Percentiles rank a stretch among this genome's conserved stretches.
Conservation (phyloP, 2,797 vertebrate species). For the Argentina silus region DNA sequence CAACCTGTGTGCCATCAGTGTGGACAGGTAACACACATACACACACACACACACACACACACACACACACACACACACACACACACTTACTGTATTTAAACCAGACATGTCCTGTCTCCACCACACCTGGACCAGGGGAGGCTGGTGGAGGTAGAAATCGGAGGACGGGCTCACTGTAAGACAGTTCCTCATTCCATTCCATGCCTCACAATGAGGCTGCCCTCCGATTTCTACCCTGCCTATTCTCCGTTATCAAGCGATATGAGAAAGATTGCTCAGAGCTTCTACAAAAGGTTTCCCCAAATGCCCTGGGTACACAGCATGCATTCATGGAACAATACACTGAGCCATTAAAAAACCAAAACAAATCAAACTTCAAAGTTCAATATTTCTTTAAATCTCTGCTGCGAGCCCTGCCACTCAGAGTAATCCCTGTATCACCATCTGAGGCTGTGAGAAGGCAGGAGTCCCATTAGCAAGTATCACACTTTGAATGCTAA, state of each 20-base stretch:
- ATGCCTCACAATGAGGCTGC: too few species aligned
- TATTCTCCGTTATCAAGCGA: too few species aligned
- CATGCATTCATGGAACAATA: neutral
- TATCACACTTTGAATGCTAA: slow-evolving; percentile 31
- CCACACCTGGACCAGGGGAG: neutral
- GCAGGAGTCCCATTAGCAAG: neutral
- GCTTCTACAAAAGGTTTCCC: neutral
- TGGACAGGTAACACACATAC: slow-evolving; percentile 59
- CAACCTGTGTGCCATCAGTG: slow-evolving; percentile 69
- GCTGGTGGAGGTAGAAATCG: too few species aligned
- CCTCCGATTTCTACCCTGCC: neutral
- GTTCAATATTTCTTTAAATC: neutral
- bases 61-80: too few species aligned
- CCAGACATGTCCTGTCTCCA: neutral
- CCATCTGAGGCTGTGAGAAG: neutral
- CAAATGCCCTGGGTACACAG: neutral
- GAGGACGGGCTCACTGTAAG: too few species aligned
- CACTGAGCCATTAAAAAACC: neutral
- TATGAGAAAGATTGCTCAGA: neutral
- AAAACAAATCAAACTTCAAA: neutral
- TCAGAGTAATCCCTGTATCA: neutral
- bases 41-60: too few species aligned
- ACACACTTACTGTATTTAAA: too few species aligned
- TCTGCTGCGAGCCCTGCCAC: slow-evolving; percentile 1
- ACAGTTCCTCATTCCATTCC: too few species aligned